These are phyloP conservation scores for Eremophila alpestris DNA, from an alignment of 2,797 vertebrate species.

Conservation along the genomic window DNA sequence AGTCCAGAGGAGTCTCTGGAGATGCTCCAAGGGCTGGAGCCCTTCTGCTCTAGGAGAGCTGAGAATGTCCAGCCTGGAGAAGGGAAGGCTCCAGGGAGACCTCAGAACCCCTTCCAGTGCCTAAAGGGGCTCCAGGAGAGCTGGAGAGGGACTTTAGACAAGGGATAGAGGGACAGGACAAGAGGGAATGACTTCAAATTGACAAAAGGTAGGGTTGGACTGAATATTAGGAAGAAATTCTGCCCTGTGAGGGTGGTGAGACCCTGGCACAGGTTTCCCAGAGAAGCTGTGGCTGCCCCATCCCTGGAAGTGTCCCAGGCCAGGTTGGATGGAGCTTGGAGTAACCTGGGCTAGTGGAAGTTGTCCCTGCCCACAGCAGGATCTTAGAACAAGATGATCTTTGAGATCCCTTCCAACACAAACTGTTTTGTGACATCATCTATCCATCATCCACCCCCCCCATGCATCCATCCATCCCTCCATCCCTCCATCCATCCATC, in stretches of 20 bases:
- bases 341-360: not conserved
- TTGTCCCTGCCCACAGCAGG: not conserved
- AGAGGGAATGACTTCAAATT: rapidly evolving
- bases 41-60: not conserved
- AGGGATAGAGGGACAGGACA: not conserved
- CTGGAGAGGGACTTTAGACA: not conserved
- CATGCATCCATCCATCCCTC: too few species aligned
- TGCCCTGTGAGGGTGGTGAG: rapidly evolving
- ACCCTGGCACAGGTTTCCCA: rapidly evolving
- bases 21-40: rapidly evolving
- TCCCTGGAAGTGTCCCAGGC: not conserved
- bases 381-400: not conserved
- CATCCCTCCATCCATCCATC: too few species aligned
- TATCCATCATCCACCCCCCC: too few species aligned
- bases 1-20: not conserved
- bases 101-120: not conserved
- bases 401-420: not conserved
- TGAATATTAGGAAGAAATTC: not conserved
- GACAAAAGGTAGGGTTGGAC: too few species aligned
- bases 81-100: rapidly evolving
- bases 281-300: not conserved
- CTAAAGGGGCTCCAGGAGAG: not conserved
- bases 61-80: not conserved
- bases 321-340: rapidly evolving
- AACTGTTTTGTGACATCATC: not conserved